Percentiles rank a stretch among this genome's conserved stretches.
These are phyloP conservation scores for Endomychus coccineus DNA, from an alignment of 2,888 invertebrate species.

Conservation along the genomic window DNA sequence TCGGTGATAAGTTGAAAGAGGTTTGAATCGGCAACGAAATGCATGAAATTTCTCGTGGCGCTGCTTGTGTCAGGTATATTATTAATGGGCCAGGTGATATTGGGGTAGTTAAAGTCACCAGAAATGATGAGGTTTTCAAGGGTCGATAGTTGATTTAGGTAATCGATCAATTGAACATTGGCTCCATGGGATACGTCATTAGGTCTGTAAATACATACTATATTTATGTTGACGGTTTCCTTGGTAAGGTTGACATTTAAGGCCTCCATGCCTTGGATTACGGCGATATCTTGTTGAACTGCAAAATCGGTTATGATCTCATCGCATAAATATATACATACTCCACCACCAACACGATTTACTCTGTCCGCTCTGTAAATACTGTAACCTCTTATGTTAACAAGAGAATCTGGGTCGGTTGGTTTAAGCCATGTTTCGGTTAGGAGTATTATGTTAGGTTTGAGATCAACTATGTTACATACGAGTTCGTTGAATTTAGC, in stretches of 20 bases:
- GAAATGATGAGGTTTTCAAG: constrained; percentile 5
- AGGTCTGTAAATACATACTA: constrained; percentile 7
- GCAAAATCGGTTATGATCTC: constrained; percentile 2
- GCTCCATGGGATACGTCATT: background rate
- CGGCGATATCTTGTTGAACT: constrained; percentile 3
- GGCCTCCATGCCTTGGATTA: constrained; percentile 4
- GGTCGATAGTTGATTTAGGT: too few species aligned
- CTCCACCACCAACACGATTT: constrained; percentile 6
- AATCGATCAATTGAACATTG: constrained; percentile 7
- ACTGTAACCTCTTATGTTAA: constrained; percentile 1
- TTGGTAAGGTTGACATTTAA: constrained; percentile 3
- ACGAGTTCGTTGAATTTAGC: constrained; percentile 8
- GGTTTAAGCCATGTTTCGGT: constrained; percentile 4
- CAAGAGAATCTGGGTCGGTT: constrained; percentile 3
- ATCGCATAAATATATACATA: constrained; percentile 3
- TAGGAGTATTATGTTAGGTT: constrained; percentile 4
- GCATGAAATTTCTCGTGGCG: constrained; percentile 2
- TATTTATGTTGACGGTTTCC: constrained; percentile 3
- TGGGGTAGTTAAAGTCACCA: constrained; percentile 6
- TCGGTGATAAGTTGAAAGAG: constrained; percentile 5
- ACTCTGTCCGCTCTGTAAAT: constrained; percentile 5
- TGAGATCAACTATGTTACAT: constrained; percentile 4
- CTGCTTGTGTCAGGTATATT: constrained; percentile 1
- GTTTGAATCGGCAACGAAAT: constrained; percentile 7
- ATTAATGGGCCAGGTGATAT: constrained; percentile 7